Percentiles rank a stretch among this genome's conserved stretches.
Conservation (phyloP, 37 sponge, comb jelly and placozoan species). For the Hormiphora californensis region DNA sequence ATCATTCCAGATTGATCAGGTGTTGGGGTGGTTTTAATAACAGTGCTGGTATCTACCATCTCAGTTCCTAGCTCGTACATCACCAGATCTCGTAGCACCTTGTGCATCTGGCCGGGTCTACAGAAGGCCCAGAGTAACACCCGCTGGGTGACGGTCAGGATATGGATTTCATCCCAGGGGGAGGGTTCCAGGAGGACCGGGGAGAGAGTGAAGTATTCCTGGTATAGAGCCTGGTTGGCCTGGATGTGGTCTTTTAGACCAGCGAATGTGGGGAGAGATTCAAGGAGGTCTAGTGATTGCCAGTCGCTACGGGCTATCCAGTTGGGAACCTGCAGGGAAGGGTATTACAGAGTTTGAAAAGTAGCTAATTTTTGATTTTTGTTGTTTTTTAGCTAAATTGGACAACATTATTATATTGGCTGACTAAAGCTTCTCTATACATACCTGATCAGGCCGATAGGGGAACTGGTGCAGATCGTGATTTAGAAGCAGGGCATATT, state of each 20-base stretch:
- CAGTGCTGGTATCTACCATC: neutral
- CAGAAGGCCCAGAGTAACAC: conserved; percentile 34
- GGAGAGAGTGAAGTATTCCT: conserved; percentile 47
- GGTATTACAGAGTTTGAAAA: neutral
- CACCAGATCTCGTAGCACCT: conserved; percentile 17
- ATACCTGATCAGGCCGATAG: conserved; percentile 35
- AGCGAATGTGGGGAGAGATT: neutral
- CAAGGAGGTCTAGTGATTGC: conserved; percentile 9
- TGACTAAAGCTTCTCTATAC: neutral
- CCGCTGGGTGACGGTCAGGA: conserved; percentile 25
- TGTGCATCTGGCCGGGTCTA: conserved; percentile 21
- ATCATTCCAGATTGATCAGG: too few relatives aligned
- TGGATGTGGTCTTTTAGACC: conserved; percentile 44
- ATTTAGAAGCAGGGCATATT: conserved; percentile 6
- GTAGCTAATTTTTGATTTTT: neutral
- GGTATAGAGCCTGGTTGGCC: conserved; percentile 46
- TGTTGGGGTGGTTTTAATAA: too few relatives aligned
- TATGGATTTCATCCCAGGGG: conserved; percentile 22
- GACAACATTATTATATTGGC: neutral
- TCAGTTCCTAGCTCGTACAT: conserved; percentile 52
- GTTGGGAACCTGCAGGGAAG: neutral
- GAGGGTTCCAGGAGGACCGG: conserved; percentile 52
- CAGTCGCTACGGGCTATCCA: conserved; percentile 32
- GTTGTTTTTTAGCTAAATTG: neutral
- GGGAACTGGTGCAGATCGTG: conserved; percentile 37